Evolutionary conservation across 1,140 invertebrate genomes (phyloP), one percentile per base, ranked within the genome.

Genomic region (Drosophila ogumai): DNA sequence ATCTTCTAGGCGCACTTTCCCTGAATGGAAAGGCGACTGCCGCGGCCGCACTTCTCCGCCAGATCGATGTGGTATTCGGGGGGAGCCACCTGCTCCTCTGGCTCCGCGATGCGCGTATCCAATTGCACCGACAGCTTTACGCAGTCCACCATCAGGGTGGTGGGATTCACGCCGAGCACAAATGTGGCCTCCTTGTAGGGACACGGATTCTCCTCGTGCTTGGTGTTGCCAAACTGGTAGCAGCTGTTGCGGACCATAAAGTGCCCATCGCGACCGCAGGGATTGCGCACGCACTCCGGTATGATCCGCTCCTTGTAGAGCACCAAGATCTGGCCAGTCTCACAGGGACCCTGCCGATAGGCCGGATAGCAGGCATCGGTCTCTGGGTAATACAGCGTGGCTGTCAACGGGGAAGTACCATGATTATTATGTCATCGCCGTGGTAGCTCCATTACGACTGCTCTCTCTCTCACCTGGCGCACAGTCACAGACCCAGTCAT

Each of bases 401-500:
- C 94, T 95, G 91, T 31, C 38, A 43, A 56, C 34, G 28, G 69
- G 58, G 55, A 86, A 67, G 22, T 46, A 74, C 65, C 47, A 28
- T 40, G 13, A 56, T 25, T 25, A 65, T 86, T 86, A 87, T 76
- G 77, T 84, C 85, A 88, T 90, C 73, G 43, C 40, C 57, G 34
- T 7, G 36, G 44, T 25, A 34, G 54, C 49, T 44, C 22, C 31
- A 67, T 36, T 36, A 61, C 10, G 40, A 36, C 49, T 31, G 55
- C 44, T 93, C 87, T 54, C 44, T 93, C 87, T 55, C 52, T 55
- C 5, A 95, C 95, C 93, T 68, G 94, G 93, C 61, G 93, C 94
- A 82, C 96, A 96, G 66, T 96, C 95, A 66, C 95, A 96, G 25
- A 95, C 94, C 94, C 95, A 95, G 73, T 94, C 93, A 46, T 94